Conservation (phyloP, 2,113 vertebrate species). For the Uropsilus gracilis region DNA sequence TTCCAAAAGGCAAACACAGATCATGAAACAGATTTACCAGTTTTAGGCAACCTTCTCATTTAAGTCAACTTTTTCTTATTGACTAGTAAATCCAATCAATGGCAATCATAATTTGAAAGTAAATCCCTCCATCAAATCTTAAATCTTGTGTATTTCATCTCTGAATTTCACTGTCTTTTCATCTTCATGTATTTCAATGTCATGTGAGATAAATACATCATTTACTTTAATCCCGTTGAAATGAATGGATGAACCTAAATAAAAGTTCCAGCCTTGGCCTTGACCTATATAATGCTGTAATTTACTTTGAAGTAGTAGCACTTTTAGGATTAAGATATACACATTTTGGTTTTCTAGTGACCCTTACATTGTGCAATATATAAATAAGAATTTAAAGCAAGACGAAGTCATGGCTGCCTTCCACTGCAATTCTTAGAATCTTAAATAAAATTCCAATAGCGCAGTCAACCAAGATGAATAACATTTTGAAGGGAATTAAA, state of each 20-base stretch:
- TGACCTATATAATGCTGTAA: constrained; percentile 37
- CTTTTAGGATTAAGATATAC: constrained; percentile 62
- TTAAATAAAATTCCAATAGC: constrained; percentile 55
- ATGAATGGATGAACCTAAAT: constrained; percentile 68
- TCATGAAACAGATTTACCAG: constrained; percentile 73
- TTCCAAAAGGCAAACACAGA: constrained; percentile 51
- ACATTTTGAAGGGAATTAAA: constrained; percentile 65
- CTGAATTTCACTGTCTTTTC: constrained; percentile 58
- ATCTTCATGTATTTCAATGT: neutral
- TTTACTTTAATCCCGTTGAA: constrained; percentile 76
- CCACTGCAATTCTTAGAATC: constrained; percentile 37
- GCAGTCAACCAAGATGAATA: constrained; percentile 65
- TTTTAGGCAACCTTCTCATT: constrained; percentile 65
- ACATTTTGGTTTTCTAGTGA: constrained; percentile 59
- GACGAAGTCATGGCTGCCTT: constrained; percentile 41
- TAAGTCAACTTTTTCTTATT: constrained; percentile 57
- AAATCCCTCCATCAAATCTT: constrained; percentile 72
- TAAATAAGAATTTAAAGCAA: constrained; percentile 64
- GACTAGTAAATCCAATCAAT: constrained; percentile 79
- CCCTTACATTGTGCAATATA: constrained; percentile 49
- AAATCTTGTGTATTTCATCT: neutral
- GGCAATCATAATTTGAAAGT: constrained; percentile 76
- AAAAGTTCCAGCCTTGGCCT: constrained; percentile 24
- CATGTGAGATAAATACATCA: constrained; percentile 31
- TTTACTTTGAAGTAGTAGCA: constrained; percentile 63